Evolutionary conservation across 2,113 vertebrate species (phyloP).

Genomic region (Acanthisitta chloris): DNA sequence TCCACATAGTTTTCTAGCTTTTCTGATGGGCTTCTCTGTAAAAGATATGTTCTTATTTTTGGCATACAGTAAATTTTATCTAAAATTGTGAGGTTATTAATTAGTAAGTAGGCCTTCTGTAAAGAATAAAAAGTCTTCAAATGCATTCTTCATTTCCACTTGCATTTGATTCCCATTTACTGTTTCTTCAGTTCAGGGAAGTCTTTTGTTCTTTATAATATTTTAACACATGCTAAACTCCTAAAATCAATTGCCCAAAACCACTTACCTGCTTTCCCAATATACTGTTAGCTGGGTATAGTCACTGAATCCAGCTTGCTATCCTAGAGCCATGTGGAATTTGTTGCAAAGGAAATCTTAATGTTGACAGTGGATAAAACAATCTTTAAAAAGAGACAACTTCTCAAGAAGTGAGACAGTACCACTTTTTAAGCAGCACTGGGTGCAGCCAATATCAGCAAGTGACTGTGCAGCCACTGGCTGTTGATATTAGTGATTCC

Average conservation of each 20-base stretch:
- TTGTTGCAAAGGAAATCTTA: not conserved
- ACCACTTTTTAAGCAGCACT: not conserved
- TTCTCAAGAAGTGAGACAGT: not conserved
- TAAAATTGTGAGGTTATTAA: not conserved
- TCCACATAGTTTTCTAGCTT: not conserved
- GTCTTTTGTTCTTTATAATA: not conserved
- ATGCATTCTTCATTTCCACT: not conserved
- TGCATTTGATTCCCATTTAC: not conserved
- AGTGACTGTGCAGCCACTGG: slow-evolving; percentile 35
- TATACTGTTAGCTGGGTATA: not conserved
- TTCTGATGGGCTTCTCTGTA: not conserved
- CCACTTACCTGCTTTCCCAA: not conserved
- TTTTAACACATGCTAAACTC: not conserved
- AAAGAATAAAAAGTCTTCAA: not conserved
- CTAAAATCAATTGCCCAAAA: not conserved
- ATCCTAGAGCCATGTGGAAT: not conserved
- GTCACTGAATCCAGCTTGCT: not conserved
- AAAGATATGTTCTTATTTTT: not conserved
- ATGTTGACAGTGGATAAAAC: not conserved
- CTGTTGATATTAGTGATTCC: slow-evolving; percentile 50
- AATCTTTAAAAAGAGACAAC: not conserved
- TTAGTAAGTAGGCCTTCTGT: not conserved
- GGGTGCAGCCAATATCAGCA: not conserved
- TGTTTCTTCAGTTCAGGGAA: not conserved
- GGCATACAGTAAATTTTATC: not conserved